phyloP scores from a whole-genome alignment of 2,888 invertebrate genomes.

The Autographa pulchrina region DNA sequence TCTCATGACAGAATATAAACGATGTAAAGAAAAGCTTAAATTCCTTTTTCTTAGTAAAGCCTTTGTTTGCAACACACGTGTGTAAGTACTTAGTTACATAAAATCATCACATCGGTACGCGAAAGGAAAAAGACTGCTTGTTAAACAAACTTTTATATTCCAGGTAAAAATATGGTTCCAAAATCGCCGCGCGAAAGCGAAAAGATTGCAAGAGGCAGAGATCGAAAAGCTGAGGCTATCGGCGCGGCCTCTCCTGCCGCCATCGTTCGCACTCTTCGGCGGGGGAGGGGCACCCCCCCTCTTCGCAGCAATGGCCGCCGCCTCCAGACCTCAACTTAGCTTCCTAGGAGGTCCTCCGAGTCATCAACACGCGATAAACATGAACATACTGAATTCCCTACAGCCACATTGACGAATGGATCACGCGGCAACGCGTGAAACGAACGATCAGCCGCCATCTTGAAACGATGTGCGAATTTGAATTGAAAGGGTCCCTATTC shows the following conservation, averaged over 20 bases:
- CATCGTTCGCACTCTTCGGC: conserved; percentile 92
- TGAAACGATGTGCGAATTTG: conserved; percentile 62
- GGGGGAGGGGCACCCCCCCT: conserved; percentile 91
- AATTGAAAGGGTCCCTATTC: conserved; percentile 54
- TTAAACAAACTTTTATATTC: conserved; percentile 56
- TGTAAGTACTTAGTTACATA: too few species aligned
- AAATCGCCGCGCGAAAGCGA: conserved; percentile 98
- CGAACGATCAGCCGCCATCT: conserved; percentile 73
- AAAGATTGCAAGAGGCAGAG: conserved; percentile 98
- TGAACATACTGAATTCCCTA: conserved; percentile 88
- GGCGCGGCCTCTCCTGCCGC: conserved; percentile 94
- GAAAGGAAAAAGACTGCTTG: background rate
- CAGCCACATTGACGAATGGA: conserved; percentile 89
- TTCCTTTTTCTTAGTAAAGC: too few species aligned
- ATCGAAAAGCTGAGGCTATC: conserved; percentile 96
- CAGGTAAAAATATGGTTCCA: conserved; percentile 98
- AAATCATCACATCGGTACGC: background rate
- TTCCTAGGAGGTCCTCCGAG: conserved; percentile 89
- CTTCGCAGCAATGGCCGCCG: conserved; percentile 91
- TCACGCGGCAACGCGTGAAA: conserved; percentile 78
- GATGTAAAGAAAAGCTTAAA: too few species aligned
- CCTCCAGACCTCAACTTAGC: conserved; percentile 90
- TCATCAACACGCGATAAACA: conserved; percentile 88
- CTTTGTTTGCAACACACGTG: too few species aligned
- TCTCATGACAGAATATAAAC: too few species aligned